Evolutionary conservation across 2,888 invertebrate genomes (phyloP), one percentile per base, ranked within the genome.

Genomic region (Rhagonycha lutea): DNA sequence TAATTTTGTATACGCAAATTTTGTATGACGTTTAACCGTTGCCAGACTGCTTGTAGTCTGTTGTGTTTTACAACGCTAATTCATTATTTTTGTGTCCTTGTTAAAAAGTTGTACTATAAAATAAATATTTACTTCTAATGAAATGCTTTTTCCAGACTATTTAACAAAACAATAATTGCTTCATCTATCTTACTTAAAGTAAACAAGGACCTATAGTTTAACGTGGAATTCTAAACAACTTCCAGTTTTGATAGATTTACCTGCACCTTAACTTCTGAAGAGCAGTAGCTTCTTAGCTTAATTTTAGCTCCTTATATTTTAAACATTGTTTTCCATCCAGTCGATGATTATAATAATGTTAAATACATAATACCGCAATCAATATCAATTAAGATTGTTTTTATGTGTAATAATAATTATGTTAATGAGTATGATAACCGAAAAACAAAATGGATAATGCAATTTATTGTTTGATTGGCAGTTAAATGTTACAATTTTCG

Each of bases 1-100:
- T 63, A 9, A 11, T 24, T 32, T 29, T 68, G 29, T 70, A 73
- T 67, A 18, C 67, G 12, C 32, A 71, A 47, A 69, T 68, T 11
- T 63, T 63, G 23, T 12, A 60, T 29, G 29, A 60, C 26, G 47
- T 68, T 61, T 14, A 69, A 68, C 47, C 74, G 65, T 68, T 69
- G 62, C 78, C 79, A 80, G 80, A 80, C 80, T 78, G 79, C 80
- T 70, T 75, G 80, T 78, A 79, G 79, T 79, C 79, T 70, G 75
- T 60, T 65, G 63, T 73, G 74, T 68, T 76, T 68, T 32, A 29
- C 28, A 24, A 63, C 14, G 14, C 14, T 26, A 68, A 14, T 29
- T 28, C 28, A 68, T 68, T 68, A 24, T 26, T 5, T 28, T 5
- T 28, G 29, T 18, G 68, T 68, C 68, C 68, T 68, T 68, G 68